Percentiles rank a stretch among this genome's conserved stretches.
These are phyloP conservation scores for Morone chrysops DNA, from an alignment of 2,113 vertebrate species.

Conservation along the genomic window DNA sequence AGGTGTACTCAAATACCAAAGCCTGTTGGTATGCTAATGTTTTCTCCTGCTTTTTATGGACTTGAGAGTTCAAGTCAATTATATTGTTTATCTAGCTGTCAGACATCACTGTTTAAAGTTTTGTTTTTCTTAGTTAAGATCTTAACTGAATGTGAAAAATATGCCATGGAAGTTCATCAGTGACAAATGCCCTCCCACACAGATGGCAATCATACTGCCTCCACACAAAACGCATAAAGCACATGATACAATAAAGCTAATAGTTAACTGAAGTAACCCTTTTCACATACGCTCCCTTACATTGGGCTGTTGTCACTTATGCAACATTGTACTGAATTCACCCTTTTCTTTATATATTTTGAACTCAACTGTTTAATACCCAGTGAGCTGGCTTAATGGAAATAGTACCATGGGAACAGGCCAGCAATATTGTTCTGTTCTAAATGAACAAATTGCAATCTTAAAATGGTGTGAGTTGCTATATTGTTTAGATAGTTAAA, in stretches of 20 bases:
- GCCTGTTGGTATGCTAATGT: neutral
- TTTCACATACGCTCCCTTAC: neutral
- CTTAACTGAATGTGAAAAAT: neutral
- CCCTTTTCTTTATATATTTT: neutral
- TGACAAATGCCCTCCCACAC: conserved; percentile 31
- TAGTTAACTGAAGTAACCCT: neutral
- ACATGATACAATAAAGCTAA: neutral
- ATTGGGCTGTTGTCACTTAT: neutral
- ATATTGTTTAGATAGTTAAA: no score
- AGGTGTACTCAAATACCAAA: conserved; percentile 10
- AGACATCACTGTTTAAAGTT: neutral
- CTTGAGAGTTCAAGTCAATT: conserved; percentile 26
- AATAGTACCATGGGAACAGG: no score
- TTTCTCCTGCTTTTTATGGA: neutral
- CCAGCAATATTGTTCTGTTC: neutral
- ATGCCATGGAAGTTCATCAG: conserved; percentile 1
- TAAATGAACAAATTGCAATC: neutral
- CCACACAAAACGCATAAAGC: conserved; percentile 6
- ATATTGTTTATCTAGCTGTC: conserved; percentile 24
- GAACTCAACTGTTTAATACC: neutral
- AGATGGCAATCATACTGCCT: conserved; percentile 12
- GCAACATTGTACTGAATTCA: neutral
- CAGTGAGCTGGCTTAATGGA: neutral
- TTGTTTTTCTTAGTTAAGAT: neutral
- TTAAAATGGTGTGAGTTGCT: no score